A percentile compares a stretch with the other conserved stretches of the same genome.
phyloP scores from a whole-genome alignment of 2,797 vertebrate species.

The Thaleichthys pacificus region DNA sequence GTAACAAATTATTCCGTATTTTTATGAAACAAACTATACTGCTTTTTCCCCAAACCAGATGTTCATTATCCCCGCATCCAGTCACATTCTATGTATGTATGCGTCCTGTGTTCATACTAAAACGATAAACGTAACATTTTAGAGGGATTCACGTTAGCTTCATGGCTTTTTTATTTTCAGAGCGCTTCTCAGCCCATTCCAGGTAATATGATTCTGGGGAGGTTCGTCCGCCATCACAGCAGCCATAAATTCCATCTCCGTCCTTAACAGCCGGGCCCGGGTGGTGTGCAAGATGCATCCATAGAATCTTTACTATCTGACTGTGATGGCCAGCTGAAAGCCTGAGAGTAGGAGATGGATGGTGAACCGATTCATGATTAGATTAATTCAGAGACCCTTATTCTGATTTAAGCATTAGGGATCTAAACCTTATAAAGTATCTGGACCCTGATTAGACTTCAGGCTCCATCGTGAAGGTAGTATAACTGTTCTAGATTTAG shows the following conservation, averaged over 20 bases:
- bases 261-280: slow-evolving; percentile 20
- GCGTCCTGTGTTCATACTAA: slow-evolving; percentile 44
- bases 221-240: slow-evolving; percentile 44
- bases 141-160: slow-evolving; percentile 62
- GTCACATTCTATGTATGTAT: slow-evolving; percentile 21
- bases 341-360: not conserved
- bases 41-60: slow-evolving; percentile 4
- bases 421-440: not conserved
- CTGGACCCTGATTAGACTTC: not conserved
- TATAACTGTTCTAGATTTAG: not conserved
- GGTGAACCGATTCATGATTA: not conserved
- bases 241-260: slow-evolving; percentile 45
- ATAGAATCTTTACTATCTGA: not conserved
- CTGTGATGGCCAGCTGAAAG: not conserved
- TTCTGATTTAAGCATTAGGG: not conserved
- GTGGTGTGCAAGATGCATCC: slow-evolving; percentile 4
- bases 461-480: not conserved
- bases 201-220: slow-evolving; percentile 62
- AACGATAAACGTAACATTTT: slow-evolving; percentile 52
- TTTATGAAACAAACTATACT: slow-evolving; percentile 43
- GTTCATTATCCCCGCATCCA: too few relatives aligned
- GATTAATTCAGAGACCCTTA: not conserved
- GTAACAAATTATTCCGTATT: slow-evolving; percentile 8
- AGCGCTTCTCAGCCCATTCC: slow-evolving; percentile 43
- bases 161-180: slow-evolving; percentile 57